Percentiles rank a stretch among this genome's conserved stretches.
Conservation (phyloP, 2,888 invertebrate species). For the Spodoptera littoralis region DNA sequence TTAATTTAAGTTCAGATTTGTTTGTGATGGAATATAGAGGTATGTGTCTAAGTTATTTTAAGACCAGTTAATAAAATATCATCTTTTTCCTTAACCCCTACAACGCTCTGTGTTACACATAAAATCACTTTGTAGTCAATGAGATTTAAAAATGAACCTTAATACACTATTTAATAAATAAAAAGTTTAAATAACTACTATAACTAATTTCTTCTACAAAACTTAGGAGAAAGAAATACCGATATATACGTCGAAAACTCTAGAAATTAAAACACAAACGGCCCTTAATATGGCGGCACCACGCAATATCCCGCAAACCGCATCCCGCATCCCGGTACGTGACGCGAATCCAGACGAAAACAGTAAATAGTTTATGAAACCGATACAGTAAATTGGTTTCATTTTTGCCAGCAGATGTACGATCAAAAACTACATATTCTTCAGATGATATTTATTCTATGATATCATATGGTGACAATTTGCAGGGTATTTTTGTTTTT, state of each 20-base stretch:
- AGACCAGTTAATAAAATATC: no score
- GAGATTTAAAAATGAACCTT: no score
- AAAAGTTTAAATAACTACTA: no score
- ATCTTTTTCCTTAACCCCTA: no score
- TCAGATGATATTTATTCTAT: slow-evolving; percentile 6
- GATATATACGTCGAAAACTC: slow-evolving; percentile 10
- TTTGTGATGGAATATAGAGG: no score
- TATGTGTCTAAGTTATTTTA: no score
- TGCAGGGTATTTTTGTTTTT: neutral
- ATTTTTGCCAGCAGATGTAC: slow-evolving; percentile 56
- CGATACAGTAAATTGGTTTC: slow-evolving; percentile 65
- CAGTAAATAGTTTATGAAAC: slow-evolving; percentile 63
- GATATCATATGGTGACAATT: neutral
- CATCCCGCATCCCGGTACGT: slow-evolving; percentile 48
- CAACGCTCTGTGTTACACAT: no score
- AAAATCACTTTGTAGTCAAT: no score
- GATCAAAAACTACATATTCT: slow-evolving; percentile 18
- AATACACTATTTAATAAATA: no score
- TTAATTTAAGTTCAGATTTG: no score
- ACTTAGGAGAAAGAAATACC: slow-evolving; percentile 6
- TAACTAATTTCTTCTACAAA: no score
- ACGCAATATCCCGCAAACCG: slow-evolving; percentile 52
- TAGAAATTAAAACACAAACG: slow-evolving; percentile 39
- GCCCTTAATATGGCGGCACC: slow-evolving; percentile 44
- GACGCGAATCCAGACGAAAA: slow-evolving; percentile 51